Evolutionary conservation across 2,888 invertebrate genomes (phyloP), one percentile per base, ranked within the genome.

Genomic region (Diarsia rubi): DNA sequence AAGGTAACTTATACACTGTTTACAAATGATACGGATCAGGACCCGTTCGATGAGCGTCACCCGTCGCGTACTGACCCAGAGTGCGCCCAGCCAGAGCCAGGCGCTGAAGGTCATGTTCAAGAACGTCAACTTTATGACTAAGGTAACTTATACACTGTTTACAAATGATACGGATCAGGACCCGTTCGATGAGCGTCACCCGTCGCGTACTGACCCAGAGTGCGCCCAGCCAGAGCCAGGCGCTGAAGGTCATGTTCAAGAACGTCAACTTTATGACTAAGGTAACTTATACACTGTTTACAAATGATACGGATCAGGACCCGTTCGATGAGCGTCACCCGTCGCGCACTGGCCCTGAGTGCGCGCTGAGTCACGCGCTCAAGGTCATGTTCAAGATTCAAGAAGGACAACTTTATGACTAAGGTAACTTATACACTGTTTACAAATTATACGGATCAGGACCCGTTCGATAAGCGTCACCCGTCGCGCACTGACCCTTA

Each of bases 101-200:
- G 97, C 99, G 67, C 97, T 99, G 64, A 99, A 99, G 96, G 97
- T 98, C 79, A 97, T 99, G 87, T 99, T 99, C 92, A 98, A 99
- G 87, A 99, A 99, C 93, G 99, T 99, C 92, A 98, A 97, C 89
- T 99, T 99, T 94, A 99, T 99, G 98, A 98, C 98, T 86, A 99
- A 98, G 97, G 98, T 98, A 82, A 59, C 3, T 57, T 57, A 65
- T 68, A 16, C 16, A 47, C 9, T 65, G n/a, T 8, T 27, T 59
- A 59, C 9, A 19, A 24, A 54, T 54, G 24, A 5, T 16, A 47
- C 47, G 19, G 19, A 6, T 5, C 5, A 5, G 45, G 45, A 19
- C 21, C n/a, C 8, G 12, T 60, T 24, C n/a, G 2, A 24, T 37
- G 62, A 62, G 14, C 37, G 37, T 37, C n/a, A n/a, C n/a, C n/a